These are phyloP conservation scores for Diarsia mendica DNA, from an alignment of 2,888 invertebrate genomes.

Conservation along the genomic window DNA sequence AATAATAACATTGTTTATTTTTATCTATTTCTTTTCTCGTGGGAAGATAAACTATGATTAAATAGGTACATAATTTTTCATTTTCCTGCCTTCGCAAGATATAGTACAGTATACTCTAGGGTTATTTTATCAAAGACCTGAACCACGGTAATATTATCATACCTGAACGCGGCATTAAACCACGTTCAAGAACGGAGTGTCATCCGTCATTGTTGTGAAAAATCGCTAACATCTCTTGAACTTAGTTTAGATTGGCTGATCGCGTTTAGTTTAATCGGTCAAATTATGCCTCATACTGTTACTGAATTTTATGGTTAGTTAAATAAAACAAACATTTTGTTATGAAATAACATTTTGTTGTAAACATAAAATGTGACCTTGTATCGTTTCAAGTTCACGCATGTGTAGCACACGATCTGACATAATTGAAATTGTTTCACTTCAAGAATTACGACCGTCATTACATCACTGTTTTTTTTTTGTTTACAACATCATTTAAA, in stretches of 20 bases:
- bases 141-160: no score
- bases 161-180: background rate
- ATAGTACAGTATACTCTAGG: background rate
- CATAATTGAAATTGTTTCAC: slow-evolving; percentile 32
- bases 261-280: background rate
- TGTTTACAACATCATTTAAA: no score
- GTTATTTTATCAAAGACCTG: background rate
- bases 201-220: background rate
- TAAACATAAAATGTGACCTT: slow-evolving; percentile 32
- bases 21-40: background rate
- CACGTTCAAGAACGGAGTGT: background rate
- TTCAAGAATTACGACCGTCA: slow-evolving; percentile 6
- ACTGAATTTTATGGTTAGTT: background rate
- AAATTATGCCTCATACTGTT: background rate
- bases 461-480: background rate
- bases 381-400: slow-evolving; percentile 32
- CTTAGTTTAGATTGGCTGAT: background rate
- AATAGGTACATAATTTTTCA: background rate
- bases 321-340: background rate
- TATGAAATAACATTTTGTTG: slow-evolving; percentile 18
- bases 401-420: slow-evolving; percentile 24
- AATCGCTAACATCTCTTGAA: no score
- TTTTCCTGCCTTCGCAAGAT: background rate
- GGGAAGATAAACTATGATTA: background rate
- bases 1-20: slow-evolving; percentile 25